These are phyloP conservation scores for Nematostella vectensis DNA, from an alignment of 92 coral and sea anemone species.

Conservation along the genomic window DNA sequence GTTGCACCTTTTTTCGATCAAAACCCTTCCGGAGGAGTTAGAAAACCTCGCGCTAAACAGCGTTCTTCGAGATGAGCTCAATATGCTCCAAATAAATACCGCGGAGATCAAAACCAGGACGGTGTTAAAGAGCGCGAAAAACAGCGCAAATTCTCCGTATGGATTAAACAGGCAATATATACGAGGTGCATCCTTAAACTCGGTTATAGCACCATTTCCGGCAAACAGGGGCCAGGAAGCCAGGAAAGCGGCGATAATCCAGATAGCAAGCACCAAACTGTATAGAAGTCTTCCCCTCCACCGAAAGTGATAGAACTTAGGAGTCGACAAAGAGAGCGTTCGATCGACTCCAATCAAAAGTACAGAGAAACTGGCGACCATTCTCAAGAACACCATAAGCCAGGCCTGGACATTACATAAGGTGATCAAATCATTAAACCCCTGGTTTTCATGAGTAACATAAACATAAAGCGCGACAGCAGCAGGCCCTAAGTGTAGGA, in stretches of 20 bases:
- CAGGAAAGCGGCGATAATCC: slow-evolving; percentile 51
- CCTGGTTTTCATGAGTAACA: slow-evolving; percentile 10
- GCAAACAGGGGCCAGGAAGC: slow-evolving; percentile 60
- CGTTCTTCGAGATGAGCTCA: slow-evolving; percentile 28
- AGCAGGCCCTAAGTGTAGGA: slow-evolving; percentile 48
- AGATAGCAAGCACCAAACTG: slow-evolving; percentile 14
- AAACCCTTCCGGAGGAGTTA: slow-evolving; percentile 20
- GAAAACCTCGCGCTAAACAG: slow-evolving; percentile 35
- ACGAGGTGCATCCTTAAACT: slow-evolving; percentile 22
- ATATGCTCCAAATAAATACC: slow-evolving; percentile 18
- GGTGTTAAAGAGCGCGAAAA: slow-evolving; percentile 29
- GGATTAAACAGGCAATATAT: slow-evolving; percentile 40
- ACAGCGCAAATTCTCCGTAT: slow-evolving; percentile 27
- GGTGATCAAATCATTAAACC: slow-evolving; percentile 12
- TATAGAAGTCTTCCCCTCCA: slow-evolving; percentile 44
- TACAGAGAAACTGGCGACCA: slow-evolving; percentile 25
- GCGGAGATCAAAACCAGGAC: slow-evolving; percentile 19
- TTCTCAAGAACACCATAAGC: slow-evolving; percentile 36
- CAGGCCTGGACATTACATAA: slow-evolving; percentile 66
- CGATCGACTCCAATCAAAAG: slow-evolving; percentile 39
- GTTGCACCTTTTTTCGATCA: slow-evolving; percentile 17
- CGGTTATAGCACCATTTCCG: slow-evolving; percentile 8
- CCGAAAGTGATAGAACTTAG: slow-evolving; percentile 12
- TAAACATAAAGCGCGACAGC: slow-evolving; percentile 32
- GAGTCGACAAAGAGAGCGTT: slow-evolving; percentile 13